phyloP scores from a whole-genome alignment of 2,797 vertebrate genomes.

The Lacerta agilis region DNA sequence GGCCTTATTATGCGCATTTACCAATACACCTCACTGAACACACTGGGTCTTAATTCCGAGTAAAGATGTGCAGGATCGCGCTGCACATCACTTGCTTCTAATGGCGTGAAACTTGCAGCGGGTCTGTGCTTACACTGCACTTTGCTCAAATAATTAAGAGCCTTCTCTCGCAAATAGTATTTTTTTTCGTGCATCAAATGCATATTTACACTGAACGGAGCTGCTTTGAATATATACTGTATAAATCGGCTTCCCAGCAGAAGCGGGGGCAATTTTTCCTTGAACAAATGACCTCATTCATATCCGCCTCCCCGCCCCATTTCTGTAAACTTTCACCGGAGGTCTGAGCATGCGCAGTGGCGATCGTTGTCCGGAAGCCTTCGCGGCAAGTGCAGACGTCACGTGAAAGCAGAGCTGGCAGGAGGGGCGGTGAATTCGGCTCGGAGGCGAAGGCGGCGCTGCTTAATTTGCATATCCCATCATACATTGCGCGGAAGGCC shows the following conservation, averaged over 20 bases:
- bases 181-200: background rate
- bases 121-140: too few species aligned
- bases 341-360: background rate
- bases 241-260: background rate
- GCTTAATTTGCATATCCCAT: slow-evolving; percentile 13
- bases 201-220: background rate
- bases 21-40: too few species aligned
- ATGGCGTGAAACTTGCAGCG: too few species aligned
- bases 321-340: background rate
- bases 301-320: background rate
- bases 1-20: too few species aligned
- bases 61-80: too few species aligned
- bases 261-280: too few species aligned
- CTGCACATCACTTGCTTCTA: too few species aligned
- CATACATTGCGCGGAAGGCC: background rate
- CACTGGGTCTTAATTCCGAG: too few species aligned
- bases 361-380: background rate
- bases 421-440: background rate
- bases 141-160: too few species aligned
- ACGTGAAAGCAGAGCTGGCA: background rate
- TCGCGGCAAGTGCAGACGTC: background rate
- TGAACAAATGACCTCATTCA: background rate
- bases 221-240: background rate
- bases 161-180: background rate
- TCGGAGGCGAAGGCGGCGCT: background rate